Base-by-base conservation (phyloP, 2,888 invertebrate species). In the Athrips mouffetella region DNA sequence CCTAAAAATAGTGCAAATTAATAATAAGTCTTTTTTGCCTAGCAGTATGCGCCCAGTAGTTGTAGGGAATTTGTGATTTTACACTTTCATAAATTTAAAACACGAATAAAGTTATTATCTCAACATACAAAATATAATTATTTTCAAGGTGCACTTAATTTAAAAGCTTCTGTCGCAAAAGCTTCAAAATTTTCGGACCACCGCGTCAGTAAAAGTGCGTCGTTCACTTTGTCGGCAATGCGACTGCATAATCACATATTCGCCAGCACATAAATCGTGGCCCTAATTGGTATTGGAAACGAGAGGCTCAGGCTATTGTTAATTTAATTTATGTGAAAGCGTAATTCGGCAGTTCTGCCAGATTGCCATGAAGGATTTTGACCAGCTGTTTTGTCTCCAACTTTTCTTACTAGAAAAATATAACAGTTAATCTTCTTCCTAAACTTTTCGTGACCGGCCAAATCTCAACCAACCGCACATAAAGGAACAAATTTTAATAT, bases 321-420 rank as follows among this genome's bases (percentile, higher is more conserved):
- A 21, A 44, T 31, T 44, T 44, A 20, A 44, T 44, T 44, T 44
- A 44, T 44, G 44, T 44, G 31, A 21, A 31, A 11, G 15, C 21
- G 44, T 44, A 31, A 31, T 44, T 44, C 44, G 21, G 44, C 31
- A 15, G 44, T 31, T 29, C 18, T 13, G 25, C 40, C 13, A 2
- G 42, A 30, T 44, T 11, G 27, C 31, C 31, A 11, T 30, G 21
- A 30, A 44, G 18, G n/a, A n/a, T 11, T 40, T 29, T 21, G 33
- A 16, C 16, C 33, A 33, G n/a, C n/a, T n/a, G n/a, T n/a, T n/a
- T n/a, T n/a, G n/a, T n/a, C n/a, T n/a, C n/a, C n/a, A n/a, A n/a
- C n/a, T n/a, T n/a, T n/a, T n/a, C n/a, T n/a, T n/a, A n/a, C n/a
- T n/a, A n/a, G n/a, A n/a, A n/a, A n/a, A n/a, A n/a, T n/a, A n/a